Evolutionary conservation across 2,888 invertebrate species (phyloP).

Genomic region (Xestia rhomboidea): DNA sequence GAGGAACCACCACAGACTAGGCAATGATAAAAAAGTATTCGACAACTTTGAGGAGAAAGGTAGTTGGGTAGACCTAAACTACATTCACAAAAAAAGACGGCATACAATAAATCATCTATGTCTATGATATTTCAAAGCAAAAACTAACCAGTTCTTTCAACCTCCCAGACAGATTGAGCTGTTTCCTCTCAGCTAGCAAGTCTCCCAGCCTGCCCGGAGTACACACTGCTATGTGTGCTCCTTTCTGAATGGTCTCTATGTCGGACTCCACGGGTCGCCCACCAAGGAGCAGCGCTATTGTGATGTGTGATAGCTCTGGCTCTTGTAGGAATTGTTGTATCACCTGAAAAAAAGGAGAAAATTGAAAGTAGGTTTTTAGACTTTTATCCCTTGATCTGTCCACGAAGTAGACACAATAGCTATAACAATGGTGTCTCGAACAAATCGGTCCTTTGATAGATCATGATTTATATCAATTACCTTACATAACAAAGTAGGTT

Average conservation of each 20-base stretch:
- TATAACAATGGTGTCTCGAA: no score
- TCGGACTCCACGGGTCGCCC: conserved; percentile 95
- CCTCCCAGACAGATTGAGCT: conserved; percentile 92
- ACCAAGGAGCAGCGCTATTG: conserved; percentile 94
- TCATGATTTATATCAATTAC: neutral
- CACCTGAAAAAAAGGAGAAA: conserved; percentile 75
- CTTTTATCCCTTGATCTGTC: no score
- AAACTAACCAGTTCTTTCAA: conserved; percentile 94
- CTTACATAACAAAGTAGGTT: neutral
- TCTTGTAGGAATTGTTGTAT: conserved; percentile 89
- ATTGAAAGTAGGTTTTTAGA: neutral
- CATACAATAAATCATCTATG: neutral
- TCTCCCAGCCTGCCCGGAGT: conserved; percentile 98
- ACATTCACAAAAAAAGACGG: neutral
- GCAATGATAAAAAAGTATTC: neutral
- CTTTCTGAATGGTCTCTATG: conserved; percentile 92
- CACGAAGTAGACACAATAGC: no score
- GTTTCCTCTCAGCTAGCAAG: conserved; percentile 93
- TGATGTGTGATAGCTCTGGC: conserved; percentile 85
- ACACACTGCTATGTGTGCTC: conserved; percentile 96
- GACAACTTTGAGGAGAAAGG: neutral
- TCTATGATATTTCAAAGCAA: neutral
- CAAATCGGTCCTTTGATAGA: no score
- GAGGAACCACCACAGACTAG: neutral
- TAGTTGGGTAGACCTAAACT: neutral